Percentiles rank a stretch among this genome's conserved stretches.
These are phyloP conservation scores for Drosophila guanche DNA, from an alignment of 1,140 invertebrate genomes.

Conservation along the genomic window DNA sequence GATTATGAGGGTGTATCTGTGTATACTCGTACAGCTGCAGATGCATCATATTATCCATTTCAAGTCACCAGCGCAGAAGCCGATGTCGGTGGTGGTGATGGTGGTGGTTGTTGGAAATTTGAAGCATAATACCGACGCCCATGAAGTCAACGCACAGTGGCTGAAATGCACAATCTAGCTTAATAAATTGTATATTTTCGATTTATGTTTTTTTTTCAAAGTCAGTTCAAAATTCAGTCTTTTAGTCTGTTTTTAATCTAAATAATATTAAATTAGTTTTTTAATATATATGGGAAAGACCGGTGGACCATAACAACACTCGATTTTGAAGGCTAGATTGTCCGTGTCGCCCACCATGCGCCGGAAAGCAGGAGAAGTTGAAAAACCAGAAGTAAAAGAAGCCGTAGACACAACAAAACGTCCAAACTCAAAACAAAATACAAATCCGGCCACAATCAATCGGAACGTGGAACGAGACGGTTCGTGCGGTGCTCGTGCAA, in stretches of 20 bases:
- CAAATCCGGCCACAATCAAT: slow-evolving; percentile 73
- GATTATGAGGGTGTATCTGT: slow-evolving; percentile 29
- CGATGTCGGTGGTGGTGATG: slow-evolving; percentile 14
- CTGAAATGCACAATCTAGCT: too few species aligned
- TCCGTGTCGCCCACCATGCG: slow-evolving; percentile 1
- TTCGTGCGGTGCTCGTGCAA: too few species aligned
- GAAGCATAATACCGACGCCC: slow-evolving; percentile 15
- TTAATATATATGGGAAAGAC: too few species aligned
- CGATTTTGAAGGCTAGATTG: too few species aligned
- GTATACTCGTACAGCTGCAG: slow-evolving; percentile 11
- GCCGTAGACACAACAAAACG: slow-evolving; percentile 69
- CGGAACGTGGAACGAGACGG: slow-evolving; percentile 33
- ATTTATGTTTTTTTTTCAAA: too few species aligned
- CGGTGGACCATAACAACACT: too few species aligned
- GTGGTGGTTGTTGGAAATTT: slow-evolving; percentile 18
- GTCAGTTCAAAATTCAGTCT: too few species aligned
- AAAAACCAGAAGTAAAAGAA: slow-evolving; percentile 57
- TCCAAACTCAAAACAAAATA: slow-evolving; percentile 52
- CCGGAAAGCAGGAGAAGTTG: slow-evolving; percentile 43
- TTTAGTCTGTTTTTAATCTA: too few species aligned
- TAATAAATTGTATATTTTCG: too few species aligned
- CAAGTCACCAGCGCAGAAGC: slow-evolving; percentile 24
- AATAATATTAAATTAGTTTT: too few species aligned
- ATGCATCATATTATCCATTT: slow-evolving; percentile 28
- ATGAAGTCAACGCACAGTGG: background rate